Conservation (phyloP, 2,797 vertebrate species). For the Lagocephalus sceleratus region DNA sequence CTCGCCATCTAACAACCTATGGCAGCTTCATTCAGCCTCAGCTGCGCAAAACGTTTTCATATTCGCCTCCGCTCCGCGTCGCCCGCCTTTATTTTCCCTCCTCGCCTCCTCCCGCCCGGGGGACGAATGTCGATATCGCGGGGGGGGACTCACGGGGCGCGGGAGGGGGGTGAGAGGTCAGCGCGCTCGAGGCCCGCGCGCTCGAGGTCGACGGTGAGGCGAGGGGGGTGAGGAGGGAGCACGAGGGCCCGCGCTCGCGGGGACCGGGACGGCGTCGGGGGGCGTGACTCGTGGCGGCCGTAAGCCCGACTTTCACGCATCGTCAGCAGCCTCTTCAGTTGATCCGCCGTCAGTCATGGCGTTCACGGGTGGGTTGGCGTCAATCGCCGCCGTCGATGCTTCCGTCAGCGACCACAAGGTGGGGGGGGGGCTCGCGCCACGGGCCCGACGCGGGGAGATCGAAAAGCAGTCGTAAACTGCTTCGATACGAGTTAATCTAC, state of each 20-base stretch:
- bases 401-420: conserved; percentile 15
- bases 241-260: too few relatives aligned
- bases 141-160: too few relatives aligned
- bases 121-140: too few relatives aligned
- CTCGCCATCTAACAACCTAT: conserved; percentile 31
- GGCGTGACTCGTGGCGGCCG: conserved; percentile 34
- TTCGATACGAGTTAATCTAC: too few relatives aligned
- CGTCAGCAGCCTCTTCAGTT: conserved; percentile 59
- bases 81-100: conserved; percentile 22
- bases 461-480: not conserved
- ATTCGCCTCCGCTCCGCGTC: conserved; percentile 38
- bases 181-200: too few relatives aligned
- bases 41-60: conserved; percentile 17
- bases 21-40: conserved; percentile 42
- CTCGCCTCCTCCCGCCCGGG: not conserved
- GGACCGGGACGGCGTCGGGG: too few relatives aligned
- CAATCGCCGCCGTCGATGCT: conserved; percentile 49
- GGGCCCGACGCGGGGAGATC: not conserved
- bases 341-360: conserved; percentile 62
- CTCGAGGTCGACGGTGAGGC: too few relatives aligned
- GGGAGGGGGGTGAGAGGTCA: too few relatives aligned
- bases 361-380: conserved; percentile 63
- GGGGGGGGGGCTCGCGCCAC: too few relatives aligned
- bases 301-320: conserved; percentile 68
- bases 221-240: too few relatives aligned